phyloP scores from a whole-genome alignment of 2,888 invertebrate species.

The Gymnoscelis rufifasciata region DNA sequence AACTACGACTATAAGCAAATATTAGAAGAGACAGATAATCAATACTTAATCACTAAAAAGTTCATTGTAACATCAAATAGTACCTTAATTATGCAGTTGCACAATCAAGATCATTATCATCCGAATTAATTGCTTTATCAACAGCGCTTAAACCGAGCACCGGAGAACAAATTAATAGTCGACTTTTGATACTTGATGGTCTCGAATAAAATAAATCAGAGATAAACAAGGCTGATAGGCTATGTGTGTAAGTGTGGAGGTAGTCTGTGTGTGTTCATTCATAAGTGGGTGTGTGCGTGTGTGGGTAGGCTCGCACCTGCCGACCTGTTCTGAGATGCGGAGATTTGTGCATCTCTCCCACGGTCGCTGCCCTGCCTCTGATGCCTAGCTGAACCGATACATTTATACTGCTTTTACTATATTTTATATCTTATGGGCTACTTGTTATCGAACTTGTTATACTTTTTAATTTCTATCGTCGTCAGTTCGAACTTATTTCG shows the following conservation, averaged over 20 bases:
- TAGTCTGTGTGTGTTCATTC: slow-evolving; percentile 67
- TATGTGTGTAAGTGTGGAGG: slow-evolving; percentile 41
- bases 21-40: no score
- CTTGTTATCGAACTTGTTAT: background rate
- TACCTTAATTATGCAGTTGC: slow-evolving; percentile 27
- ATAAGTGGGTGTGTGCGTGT: slow-evolving; percentile 58
- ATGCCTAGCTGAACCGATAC: slow-evolving; percentile 64
- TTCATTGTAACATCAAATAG: slow-evolving; percentile 11
- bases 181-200: slow-evolving; percentile 66
- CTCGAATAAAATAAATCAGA: slow-evolving; percentile 75
- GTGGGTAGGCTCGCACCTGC: slow-evolving; percentile 65
- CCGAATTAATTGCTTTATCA: slow-evolving; percentile 70
- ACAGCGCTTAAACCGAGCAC: slow-evolving; percentile 59
- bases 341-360: slow-evolving; percentile 79
- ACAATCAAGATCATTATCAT: slow-evolving; percentile 57
- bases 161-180: slow-evolving; percentile 70
- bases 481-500: background rate
- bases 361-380: slow-evolving; percentile 74
- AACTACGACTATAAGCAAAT: no score
- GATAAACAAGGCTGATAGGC: slow-evolving; percentile 72
- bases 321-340: slow-evolving; percentile 79
- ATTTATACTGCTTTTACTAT: slow-evolving; percentile 56
- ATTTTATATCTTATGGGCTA: slow-evolving; percentile 28
- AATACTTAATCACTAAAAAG: slow-evolving; percentile 7
- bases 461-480: background rate